Conservation (phyloP, 1,140 invertebrate species). For the Macrobrachium nipponense region DNA sequence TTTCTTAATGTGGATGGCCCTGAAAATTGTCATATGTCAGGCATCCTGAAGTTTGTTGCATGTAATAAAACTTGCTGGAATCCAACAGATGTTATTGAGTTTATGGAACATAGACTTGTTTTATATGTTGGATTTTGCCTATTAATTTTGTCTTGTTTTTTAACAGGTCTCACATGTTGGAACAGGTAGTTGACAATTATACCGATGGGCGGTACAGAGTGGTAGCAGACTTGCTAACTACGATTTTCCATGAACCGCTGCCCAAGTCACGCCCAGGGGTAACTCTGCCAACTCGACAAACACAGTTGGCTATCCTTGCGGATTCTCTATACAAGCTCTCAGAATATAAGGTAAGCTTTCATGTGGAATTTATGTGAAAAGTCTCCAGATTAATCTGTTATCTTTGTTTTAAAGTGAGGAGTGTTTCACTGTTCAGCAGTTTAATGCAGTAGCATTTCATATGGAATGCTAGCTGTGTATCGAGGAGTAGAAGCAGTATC, state of each 20-base stretch:
- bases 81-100: no score
- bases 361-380: no score
- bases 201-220: slow-evolving; percentile 67
- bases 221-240: slow-evolving; percentile 68
- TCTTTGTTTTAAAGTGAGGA: no score
- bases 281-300: slow-evolving; percentile 64
- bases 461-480: no score
- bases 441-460: no score
- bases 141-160: not conserved
- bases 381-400: no score
- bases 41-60: not conserved
- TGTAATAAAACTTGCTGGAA: no score
- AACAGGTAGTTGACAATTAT: slow-evolving; percentile 68
- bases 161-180: slow-evolving; percentile 68
- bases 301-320: slow-evolving; percentile 76
- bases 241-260: slow-evolving; percentile 66
- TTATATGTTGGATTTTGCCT: no score
- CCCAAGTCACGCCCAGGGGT: slow-evolving; percentile 61
- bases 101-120: no score
- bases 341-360: slow-evolving; percentile 66
- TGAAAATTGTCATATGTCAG: not conserved
- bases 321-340: slow-evolving; percentile 78
- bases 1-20: not conserved
- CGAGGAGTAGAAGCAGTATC: no score
- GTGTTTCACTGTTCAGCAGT: no score